A percentile compares a stretch with the other conserved stretches of the same genome.
These are phyloP conservation scores for Australoheros scitulus DNA, from an alignment of 2,113 vertebrate species.

Conservation along the genomic window DNA sequence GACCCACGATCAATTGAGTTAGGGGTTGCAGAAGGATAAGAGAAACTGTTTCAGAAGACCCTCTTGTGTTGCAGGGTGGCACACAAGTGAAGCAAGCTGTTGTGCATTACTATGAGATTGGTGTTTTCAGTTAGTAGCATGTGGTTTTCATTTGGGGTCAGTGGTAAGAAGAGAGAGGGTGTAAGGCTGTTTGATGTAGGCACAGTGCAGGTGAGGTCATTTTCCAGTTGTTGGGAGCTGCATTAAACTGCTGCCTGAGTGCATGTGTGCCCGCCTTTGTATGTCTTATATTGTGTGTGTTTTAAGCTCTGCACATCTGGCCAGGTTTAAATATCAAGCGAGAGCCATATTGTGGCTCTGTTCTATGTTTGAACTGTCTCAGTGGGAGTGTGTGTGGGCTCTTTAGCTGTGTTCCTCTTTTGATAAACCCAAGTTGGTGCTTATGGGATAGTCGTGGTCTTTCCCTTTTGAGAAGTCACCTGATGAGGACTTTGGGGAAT, in stretches of 20 bases:
- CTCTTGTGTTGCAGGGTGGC: conserved; percentile 39
- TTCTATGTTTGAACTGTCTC: conserved; percentile 2
- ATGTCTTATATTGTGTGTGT: conserved; percentile 14
- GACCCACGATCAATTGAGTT: conserved; percentile 51
- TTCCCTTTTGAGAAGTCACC: conserved; percentile 30
- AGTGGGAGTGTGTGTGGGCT: conserved; percentile 34
- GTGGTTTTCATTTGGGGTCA: conserved; percentile 67
- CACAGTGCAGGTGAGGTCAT: conserved; percentile 79
- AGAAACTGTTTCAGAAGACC: conserved; percentile 22
- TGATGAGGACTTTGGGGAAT: conserved; percentile 14
- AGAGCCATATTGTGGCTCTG: conserved; percentile 37
- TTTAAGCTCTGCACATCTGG: conserved; percentile 47
- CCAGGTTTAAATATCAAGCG: conserved; percentile 20
- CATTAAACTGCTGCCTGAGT: conserved; percentile 23
- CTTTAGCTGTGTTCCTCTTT: conserved; percentile 25
- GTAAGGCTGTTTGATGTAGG: conserved; percentile 75
- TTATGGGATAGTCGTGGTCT: background rate
- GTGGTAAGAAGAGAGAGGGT: conserved; percentile 67
- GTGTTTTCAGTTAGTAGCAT: conserved; percentile 67
- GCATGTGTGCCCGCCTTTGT: conserved; percentile 21
- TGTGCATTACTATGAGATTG: conserved; percentile 33
- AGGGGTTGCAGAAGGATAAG: conserved; percentile 5
- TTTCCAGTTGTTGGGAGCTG: conserved; percentile 59
- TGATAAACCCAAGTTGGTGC: conserved; percentile 8
- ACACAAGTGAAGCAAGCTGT: conserved; percentile 22